A percentile compares a stretch with the other conserved stretches of the same genome.
phyloP scores from a whole-genome alignment of 2,888 invertebrate genomes.

The Ellobium chinense region DNA sequence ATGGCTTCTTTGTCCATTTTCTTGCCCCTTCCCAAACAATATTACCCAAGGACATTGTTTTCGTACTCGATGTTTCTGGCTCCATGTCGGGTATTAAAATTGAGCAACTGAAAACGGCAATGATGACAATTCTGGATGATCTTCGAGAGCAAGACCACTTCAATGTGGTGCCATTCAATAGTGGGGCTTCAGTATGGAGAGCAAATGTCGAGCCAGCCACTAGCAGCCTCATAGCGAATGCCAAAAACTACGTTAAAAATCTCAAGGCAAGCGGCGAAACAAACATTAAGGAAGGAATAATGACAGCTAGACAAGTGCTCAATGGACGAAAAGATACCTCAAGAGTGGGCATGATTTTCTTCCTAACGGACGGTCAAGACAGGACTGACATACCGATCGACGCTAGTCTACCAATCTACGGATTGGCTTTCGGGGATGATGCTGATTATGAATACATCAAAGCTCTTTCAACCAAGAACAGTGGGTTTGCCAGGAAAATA shows the following conservation, averaged over 20 bases:
- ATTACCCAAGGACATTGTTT: constrained; percentile 84
- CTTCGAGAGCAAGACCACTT: constrained; percentile 64
- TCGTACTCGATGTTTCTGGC: constrained; percentile 87
- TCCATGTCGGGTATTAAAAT: constrained; percentile 86
- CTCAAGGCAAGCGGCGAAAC: constrained; percentile 63
- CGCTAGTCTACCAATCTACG: constrained; percentile 82
- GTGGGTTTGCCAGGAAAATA: constrained; percentile 86
- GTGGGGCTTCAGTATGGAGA: constrained; percentile 50
- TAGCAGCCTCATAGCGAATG: constrained; percentile 50
- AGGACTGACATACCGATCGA: constrained; percentile 62
- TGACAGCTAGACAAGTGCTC: constrained; percentile 55
- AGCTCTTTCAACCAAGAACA: constrained; percentile 84
- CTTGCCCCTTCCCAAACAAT: constrained; percentile 83
- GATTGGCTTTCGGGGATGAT: constrained; percentile 86
- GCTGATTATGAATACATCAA: constrained; percentile 85
- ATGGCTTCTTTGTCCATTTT: constrained; percentile 88
- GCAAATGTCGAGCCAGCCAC: constrained; percentile 52
- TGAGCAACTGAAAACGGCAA: constrained; percentile 81
- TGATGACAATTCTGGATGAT: constrained; percentile 64
- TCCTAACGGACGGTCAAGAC: constrained; percentile 80
- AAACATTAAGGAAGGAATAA: constrained; percentile 62
- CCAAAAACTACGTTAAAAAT: constrained; percentile 54
- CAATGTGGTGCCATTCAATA: constrained; percentile 62
- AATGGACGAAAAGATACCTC: constrained; percentile 38
- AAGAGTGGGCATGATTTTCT: constrained; percentile 73